Conservation (phyloP, 2,113 vertebrate species). For the Cyphomyrus discorhynchus region DNA sequence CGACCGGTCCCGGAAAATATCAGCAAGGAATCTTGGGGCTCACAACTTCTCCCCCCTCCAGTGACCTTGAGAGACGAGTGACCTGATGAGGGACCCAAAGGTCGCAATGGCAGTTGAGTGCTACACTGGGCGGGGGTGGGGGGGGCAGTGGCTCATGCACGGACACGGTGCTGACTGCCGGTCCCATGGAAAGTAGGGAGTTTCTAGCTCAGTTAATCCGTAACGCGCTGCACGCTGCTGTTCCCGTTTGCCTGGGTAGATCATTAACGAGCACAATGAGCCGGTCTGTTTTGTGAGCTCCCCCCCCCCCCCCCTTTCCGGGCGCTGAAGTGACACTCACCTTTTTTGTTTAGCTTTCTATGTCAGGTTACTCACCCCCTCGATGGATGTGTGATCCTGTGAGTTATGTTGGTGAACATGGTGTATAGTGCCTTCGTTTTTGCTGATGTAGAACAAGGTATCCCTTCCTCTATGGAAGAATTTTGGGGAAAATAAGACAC, state of each 20-base stretch:
- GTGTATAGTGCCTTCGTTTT: neutral
- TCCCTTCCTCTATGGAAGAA: neutral
- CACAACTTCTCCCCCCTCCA: conserved; percentile 40
- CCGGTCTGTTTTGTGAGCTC: neutral
- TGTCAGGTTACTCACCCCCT: neutral
- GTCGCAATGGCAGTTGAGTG: conserved; percentile 54
- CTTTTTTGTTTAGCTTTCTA: neutral
- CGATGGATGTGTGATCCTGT: neutral
- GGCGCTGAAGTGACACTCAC: neutral
- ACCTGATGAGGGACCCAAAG: conserved; percentile 67
- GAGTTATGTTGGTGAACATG: neutral
- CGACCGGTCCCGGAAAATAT: neutral
- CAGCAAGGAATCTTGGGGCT: conserved; percentile 1
- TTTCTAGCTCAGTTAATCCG: conserved; percentile 51
- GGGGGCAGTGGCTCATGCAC: conserved; percentile 6
- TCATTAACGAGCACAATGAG: conserved; percentile 51
- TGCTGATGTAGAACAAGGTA: neutral
- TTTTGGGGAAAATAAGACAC: neutral
- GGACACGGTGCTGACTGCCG: neutral
- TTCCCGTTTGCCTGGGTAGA: conserved; percentile 52
- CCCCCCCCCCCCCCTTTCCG: neutral
- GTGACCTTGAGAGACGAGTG: conserved; percentile 89
- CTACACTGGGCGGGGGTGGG: neutral
- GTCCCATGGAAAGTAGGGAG: conserved; percentile 1
- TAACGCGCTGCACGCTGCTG: conserved; percentile 46